Percentiles rank a stretch among this genome's conserved stretches.
phyloP scores from a whole-genome alignment of 2,888 invertebrate genomes.

The Eilema sororculum region DNA sequence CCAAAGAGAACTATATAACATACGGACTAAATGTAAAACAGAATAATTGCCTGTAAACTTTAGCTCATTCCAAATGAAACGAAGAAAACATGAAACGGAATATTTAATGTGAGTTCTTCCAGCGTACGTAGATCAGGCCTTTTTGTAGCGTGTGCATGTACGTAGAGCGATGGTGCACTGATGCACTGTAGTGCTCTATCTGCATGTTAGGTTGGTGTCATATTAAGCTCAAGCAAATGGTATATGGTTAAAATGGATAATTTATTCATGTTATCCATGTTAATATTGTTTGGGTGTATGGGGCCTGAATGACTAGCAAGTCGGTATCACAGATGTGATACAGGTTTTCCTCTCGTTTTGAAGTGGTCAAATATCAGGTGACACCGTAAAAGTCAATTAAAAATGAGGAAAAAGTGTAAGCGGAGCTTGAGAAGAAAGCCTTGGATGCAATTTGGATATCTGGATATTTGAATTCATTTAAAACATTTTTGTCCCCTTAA shows the following conservation, averaged over 20 bases:
- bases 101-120: slow-evolving; percentile 17
- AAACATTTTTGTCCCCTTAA: too few relatives aligned
- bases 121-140: slow-evolving; percentile 8
- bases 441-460: too few relatives aligned
- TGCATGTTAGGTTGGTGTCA: slow-evolving; percentile 6
- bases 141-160: slow-evolving; percentile 11
- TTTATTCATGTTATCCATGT: too few relatives aligned
- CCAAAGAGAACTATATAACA: neutral
- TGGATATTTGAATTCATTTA: too few relatives aligned
- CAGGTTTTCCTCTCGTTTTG: too few relatives aligned
- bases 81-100: slow-evolving; percentile 15
- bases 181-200: slow-evolving; percentile 20
- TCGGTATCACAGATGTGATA: too few relatives aligned
- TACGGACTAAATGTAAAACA: neutral
- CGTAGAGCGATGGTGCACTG: slow-evolving; percentile 11
- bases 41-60: slow-evolving; percentile 5
- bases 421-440: too few relatives aligned
- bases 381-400: too few relatives aligned
- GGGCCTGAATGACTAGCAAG: too few relatives aligned
- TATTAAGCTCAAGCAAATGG: neutral
- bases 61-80: neutral
- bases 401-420: too few relatives aligned
- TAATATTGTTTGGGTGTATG: too few relatives aligned
- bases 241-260: neutral
- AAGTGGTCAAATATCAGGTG: too few relatives aligned